phyloP scores from a whole-genome alignment of 1,140 invertebrate genomes.

The Hylaeus anthracinus region DNA sequence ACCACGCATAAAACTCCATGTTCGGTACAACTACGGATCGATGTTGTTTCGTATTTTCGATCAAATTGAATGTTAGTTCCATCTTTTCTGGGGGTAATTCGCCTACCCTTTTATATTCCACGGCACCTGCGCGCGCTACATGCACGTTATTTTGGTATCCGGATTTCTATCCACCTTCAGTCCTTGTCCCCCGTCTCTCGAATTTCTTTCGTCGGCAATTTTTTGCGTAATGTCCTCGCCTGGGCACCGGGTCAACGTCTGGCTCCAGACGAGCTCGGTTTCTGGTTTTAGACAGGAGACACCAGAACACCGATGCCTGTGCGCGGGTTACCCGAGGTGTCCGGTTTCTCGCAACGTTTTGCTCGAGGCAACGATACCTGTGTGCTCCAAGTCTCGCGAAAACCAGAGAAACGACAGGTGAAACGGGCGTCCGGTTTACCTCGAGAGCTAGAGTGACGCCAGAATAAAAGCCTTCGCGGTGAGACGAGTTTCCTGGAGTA shows the following conservation, averaged over 20 bases:
- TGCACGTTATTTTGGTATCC: constrained; percentile 26
- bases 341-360: constrained; percentile 21
- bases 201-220: constrained; percentile 36
- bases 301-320: background rate
- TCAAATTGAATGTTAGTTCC: background rate
- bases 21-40: background rate
- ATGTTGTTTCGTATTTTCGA: background rate
- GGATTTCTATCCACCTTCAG: constrained; percentile 3
- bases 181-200: background rate
- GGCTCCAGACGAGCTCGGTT: background rate
- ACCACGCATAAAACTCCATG: background rate
- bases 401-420: constrained; percentile 29
- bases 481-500: background rate
- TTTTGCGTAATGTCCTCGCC: constrained; percentile 31
- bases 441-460: background rate
- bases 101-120: background rate
- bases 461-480: background rate
- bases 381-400: background rate
- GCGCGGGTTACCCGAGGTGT: constrained; percentile 14
- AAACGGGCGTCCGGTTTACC: constrained; percentile 16
- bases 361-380: background rate
- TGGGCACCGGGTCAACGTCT: constrained; percentile 8
- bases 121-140: background rate
- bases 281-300: constrained; percentile 8
- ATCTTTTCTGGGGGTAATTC: background rate